Conservation (phyloP, 2,888 invertebrate genomes). For the Drosophila rubida region DNA sequence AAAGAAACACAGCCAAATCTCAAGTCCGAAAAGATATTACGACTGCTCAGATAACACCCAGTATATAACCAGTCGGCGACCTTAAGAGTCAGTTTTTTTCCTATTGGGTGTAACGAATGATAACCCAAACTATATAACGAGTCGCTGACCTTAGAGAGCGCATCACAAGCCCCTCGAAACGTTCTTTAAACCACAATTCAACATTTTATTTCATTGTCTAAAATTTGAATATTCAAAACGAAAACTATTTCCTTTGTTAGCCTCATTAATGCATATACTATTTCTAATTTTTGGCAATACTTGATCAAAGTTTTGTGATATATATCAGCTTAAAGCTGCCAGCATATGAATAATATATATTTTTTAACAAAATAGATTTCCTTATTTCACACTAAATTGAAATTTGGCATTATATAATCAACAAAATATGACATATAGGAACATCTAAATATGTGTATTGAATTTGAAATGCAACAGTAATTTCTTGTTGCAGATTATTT, state of each 20-base stretch:
- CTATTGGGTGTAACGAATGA: neutral
- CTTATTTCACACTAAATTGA: too few relatives aligned
- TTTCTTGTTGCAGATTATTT: neutral
- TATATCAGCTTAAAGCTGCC: neutral
- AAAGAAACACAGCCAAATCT: neutral
- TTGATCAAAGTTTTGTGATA: neutral
- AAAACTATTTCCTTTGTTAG: slow-evolving; percentile 9
- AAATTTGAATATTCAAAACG: slow-evolving; percentile 13
- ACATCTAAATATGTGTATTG: too few relatives aligned
- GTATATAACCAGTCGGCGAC: neutral
- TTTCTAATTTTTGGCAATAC: neutral
- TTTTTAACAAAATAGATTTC: too few relatives aligned
- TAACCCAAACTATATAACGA: slow-evolving; percentile 1
- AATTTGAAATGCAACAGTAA: too few relatives aligned
- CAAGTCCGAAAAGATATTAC: neutral
- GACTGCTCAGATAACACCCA: neutral
- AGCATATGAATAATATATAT: too few relatives aligned
- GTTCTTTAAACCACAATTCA: slow-evolving; percentile 5
- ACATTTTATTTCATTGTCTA: neutral
- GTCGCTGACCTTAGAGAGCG: slow-evolving; percentile 6
- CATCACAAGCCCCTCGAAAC: neutral
- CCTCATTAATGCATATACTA: neutral
- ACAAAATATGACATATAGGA: too few relatives aligned
- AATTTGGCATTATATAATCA: too few relatives aligned
- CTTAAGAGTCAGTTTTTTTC: neutral